Conservation (phyloP, 1,140 invertebrate genomes). For the Pseudobourletiella spinata region DNA sequence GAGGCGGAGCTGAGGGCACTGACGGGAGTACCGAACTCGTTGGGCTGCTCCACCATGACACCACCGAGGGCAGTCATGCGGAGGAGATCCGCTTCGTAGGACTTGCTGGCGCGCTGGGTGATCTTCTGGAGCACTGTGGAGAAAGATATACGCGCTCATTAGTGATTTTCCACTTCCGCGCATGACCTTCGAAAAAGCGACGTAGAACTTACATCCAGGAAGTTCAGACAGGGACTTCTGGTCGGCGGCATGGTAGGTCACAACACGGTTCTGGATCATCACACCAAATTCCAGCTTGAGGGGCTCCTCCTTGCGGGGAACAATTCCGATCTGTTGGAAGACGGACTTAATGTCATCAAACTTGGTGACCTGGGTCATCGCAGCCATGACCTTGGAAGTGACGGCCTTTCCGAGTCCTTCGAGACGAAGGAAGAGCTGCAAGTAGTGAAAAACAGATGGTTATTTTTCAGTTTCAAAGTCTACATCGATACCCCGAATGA, state of each 20-base stretch:
- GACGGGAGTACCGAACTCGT: slow-evolving; percentile 29
- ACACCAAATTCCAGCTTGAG: slow-evolving; percentile 31
- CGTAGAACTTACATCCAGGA: slow-evolving; percentile 1
- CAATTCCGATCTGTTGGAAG: slow-evolving; percentile 31
- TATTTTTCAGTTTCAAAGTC: too few relatives aligned
- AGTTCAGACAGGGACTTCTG: slow-evolving; percentile 1
- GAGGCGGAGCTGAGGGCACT: slow-evolving; percentile 21
- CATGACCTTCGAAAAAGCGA: too few relatives aligned
- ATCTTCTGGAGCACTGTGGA: slow-evolving; percentile 28
- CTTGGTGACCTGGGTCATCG: slow-evolving; percentile 26
- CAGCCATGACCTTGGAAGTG: slow-evolving; percentile 23
- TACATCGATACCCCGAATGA: too few relatives aligned
- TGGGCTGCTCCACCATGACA: slow-evolving; percentile 24
- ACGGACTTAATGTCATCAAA: slow-evolving; percentile 23
- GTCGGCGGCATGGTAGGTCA: slow-evolving; percentile 34
- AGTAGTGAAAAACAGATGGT: too few relatives aligned
- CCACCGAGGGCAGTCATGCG: slow-evolving; percentile 30
- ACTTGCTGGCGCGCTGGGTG: slow-evolving; percentile 16
- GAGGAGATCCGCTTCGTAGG: slow-evolving; percentile 29
- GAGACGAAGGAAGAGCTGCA: slow-evolving; percentile 30
- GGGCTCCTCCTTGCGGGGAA: slow-evolving; percentile 22
- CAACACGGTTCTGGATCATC: slow-evolving; percentile 24
- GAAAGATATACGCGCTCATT: too few relatives aligned
- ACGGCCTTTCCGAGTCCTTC: slow-evolving; percentile 33
- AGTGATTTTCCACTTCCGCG: too few relatives aligned